These are phyloP conservation scores for Carcinoscorpius rotundicauda DNA, from an alignment of 1,140 invertebrate genomes.

Conservation along the genomic window DNA sequence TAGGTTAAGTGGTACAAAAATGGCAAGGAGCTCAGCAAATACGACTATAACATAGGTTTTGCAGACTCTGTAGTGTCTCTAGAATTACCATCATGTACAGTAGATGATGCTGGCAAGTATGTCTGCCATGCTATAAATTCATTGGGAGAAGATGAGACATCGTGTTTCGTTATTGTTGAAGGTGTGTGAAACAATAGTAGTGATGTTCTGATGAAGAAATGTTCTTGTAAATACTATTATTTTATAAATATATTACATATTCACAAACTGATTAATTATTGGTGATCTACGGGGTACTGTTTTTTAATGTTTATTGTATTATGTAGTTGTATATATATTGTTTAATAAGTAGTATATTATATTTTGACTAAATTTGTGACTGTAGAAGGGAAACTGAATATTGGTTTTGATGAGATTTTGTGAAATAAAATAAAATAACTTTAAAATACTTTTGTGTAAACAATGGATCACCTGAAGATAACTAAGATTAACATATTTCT, in stretches of 20 bases:
- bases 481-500: slow-evolving; percentile 4
- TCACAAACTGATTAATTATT: no score
- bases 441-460: slow-evolving; percentile 2
- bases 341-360: neutral
- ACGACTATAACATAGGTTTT: slow-evolving; percentile 76
- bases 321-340: neutral
- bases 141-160: slow-evolving; percentile 87
- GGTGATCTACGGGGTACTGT: no score
- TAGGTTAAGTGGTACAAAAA: slow-evolving; percentile 83
- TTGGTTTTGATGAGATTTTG: no score
- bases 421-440: neutral
- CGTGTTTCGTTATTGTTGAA: slow-evolving; percentile 93
- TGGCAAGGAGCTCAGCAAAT: slow-evolving; percentile 72
- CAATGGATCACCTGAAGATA: neutral
- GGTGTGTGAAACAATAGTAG: slow-evolving; percentile 29
- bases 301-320: no score
- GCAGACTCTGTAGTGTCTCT: slow-evolving; percentile 89
- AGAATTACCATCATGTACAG: slow-evolving; percentile 88
- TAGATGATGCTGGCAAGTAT: slow-evolving; percentile 93
- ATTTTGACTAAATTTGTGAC: neutral
- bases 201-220: neutral
- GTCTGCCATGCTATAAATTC: slow-evolving; percentile 80
- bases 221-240: no score
- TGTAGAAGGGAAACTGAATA: no score
- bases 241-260: no score